Evolutionary conservation across 1,140 invertebrate genomes (phyloP), one percentile per base, ranked within the genome.

Genomic region (Hycleus cichorii): DNA sequence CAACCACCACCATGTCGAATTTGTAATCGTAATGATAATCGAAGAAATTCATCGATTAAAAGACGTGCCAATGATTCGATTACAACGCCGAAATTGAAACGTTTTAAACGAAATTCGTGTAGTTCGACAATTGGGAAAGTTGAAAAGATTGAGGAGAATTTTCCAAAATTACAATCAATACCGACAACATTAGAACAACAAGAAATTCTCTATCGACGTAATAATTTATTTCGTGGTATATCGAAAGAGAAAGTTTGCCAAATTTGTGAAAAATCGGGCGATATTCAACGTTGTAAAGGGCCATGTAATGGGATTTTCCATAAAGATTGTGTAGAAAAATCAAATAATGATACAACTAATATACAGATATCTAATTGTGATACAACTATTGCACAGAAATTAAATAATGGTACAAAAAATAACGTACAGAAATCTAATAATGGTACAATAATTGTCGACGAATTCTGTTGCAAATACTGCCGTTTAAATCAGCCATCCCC

Each of bases 221-320:
- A 76, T 4, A 84, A 81, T 69, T 64, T 84, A 40, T 85, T 85
- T 58, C 81, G 79, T 72, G 83, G 82, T 5, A 71, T 80, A 47
- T 71, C 80, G 6, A 76, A 76, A 40, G 82, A 84, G 54, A 78
- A 79, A 65, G 82, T 87, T 8, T 88, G 85, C 67, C 80, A 86
- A 55, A 81, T 86, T 52, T 87, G 84, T 61, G 81, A 84, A 59
- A 78, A 76, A 65, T 70, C 78, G 4, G 78, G 78, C 0, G 77
- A 82, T 48, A 69, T 87, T 9, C 74, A 84, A 0, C 81, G 84
- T 65, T 88, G 86, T 64, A 81, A 80, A 68, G 81, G 83, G 3
- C 63, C 58, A 32, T 84, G 82, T 63, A 68, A 72, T 62, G 73
- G 73, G 1, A 77, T 75, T 65, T 83, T 76, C 62, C 82, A 84